These are phyloP conservation scores for Tolmerus cingulatus DNA, from an alignment of 2,888 invertebrate genomes.

Conservation along the genomic window DNA sequence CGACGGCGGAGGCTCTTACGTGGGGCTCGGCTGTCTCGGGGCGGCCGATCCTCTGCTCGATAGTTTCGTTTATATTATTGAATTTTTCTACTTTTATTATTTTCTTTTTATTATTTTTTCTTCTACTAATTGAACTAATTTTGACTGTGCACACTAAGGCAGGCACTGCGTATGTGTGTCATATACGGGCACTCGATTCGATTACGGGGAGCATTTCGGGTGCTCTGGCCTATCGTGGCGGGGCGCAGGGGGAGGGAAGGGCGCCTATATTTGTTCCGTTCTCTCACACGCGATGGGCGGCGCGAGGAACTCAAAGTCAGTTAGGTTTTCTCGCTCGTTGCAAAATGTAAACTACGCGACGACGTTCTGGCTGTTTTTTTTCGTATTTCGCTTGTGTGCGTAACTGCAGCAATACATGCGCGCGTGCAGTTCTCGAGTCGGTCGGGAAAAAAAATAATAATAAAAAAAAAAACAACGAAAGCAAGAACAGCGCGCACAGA, in stretches of 20 bases:
- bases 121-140: conserved; percentile 43
- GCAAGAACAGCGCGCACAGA: background rate
- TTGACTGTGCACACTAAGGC: conserved; percentile 36
- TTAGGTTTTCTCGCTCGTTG: background rate
- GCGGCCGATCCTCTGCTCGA: background rate
- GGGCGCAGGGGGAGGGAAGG: background rate
- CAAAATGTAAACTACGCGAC: conserved; percentile 17
- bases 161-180: conserved; percentile 2
- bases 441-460: background rate
- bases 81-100: conserved; percentile 38
- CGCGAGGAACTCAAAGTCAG: background rate
- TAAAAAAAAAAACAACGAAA: background rate
- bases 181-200: background rate
- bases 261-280: background rate
- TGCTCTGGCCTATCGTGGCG: background rate
- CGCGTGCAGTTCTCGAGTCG: background rate
- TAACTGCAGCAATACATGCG: conserved; percentile 27
- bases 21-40: background rate
- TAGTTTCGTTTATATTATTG: conserved; percentile 34
- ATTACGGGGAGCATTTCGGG: conserved; percentile 1
- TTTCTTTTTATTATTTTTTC: background rate
- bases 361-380: background rate
- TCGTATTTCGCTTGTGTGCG: background rate
- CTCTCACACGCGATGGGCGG: background rate
- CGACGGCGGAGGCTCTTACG: background rate